These are phyloP conservation scores for Carcina quercana DNA, from an alignment of 2,888 invertebrate species.

Conservation along the genomic window DNA sequence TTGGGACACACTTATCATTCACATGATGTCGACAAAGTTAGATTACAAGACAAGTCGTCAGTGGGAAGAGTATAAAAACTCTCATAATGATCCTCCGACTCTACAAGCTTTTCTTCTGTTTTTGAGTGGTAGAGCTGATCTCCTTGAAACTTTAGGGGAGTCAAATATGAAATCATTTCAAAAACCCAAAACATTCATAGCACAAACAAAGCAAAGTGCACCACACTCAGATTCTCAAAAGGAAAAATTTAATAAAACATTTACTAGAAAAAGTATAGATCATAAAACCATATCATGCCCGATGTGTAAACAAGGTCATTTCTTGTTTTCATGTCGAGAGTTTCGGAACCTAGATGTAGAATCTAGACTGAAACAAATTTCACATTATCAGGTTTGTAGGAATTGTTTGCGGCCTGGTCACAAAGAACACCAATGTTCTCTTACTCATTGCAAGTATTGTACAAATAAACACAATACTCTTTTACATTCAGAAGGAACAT, in stretches of 20 bases:
- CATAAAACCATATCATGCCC: neutral
- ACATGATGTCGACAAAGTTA: conserved; percentile 13
- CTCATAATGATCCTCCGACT: conserved; percentile 4
- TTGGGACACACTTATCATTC: conserved; percentile 18
- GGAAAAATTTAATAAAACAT: too few relatives aligned
- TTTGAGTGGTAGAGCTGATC: conserved; percentile 10
- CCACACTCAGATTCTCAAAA: too few relatives aligned
- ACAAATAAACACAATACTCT: conserved; percentile 2
- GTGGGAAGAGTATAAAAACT: conserved; percentile 15
- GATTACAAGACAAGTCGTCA: conserved; percentile 13
- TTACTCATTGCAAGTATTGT: neutral
- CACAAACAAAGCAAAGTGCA: too few relatives aligned
- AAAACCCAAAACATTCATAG: too few relatives aligned
- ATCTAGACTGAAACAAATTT: neutral
- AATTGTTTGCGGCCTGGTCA: conserved; percentile 1
- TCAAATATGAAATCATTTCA: neutral
- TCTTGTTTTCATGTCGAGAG: neutral
- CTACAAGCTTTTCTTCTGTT: conserved; percentile 9
- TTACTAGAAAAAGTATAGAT: too few relatives aligned
- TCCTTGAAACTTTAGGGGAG: conserved; percentile 8
- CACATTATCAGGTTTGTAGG: neutral
- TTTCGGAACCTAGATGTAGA: neutral
- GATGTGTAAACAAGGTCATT: neutral
- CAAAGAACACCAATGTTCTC: neutral
- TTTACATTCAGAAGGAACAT: neutral